Evolutionary conservation across 2,888 invertebrate genomes (phyloP).

Genomic region (Aethes cnicana): DNA sequence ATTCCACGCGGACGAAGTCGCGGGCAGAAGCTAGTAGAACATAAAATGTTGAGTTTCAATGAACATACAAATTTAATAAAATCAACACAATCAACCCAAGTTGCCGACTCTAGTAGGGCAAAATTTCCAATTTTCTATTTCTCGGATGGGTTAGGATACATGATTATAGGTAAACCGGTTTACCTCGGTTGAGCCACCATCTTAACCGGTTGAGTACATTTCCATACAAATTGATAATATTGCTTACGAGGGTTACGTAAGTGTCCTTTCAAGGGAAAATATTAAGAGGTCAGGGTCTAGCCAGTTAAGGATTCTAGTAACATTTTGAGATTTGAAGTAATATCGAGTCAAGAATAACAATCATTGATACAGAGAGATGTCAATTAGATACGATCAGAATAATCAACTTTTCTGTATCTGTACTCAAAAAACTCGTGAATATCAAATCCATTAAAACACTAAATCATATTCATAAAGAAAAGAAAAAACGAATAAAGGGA

Average conservation of each 20-base stretch:
- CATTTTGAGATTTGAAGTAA: too few species aligned
- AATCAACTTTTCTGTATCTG: too few species aligned
- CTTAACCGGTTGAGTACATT: slow-evolving; percentile 22
- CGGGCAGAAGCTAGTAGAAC: too few species aligned
- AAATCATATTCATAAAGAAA: neutral
- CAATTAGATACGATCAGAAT: too few species aligned
- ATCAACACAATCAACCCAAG: slow-evolving; percentile 9
- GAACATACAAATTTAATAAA: neutral
- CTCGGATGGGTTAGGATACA: slow-evolving; percentile 18
- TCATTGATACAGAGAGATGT: too few species aligned
- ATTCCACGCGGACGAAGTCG: too few species aligned
- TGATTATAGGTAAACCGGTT: slow-evolving; percentile 21
- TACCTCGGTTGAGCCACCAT: slow-evolving; percentile 7
- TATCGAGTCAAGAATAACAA: too few species aligned
- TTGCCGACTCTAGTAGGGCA: neutral
- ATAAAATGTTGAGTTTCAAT: too few species aligned
- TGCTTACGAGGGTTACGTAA: slow-evolving; percentile 14
- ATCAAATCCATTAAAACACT: neutral
- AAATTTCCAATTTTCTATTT: slow-evolving; percentile 20
- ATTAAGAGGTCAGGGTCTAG: neutral
- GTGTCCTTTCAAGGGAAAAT: slow-evolving; percentile 15
- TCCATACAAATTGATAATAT: slow-evolving; percentile 28
- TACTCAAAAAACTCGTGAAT: too few species aligned
- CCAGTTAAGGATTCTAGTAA: too few species aligned
- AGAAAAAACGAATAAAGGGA: neutral